Conservation (phyloP, 1,140 invertebrate genomes). For the Colletes gigas region DNA sequence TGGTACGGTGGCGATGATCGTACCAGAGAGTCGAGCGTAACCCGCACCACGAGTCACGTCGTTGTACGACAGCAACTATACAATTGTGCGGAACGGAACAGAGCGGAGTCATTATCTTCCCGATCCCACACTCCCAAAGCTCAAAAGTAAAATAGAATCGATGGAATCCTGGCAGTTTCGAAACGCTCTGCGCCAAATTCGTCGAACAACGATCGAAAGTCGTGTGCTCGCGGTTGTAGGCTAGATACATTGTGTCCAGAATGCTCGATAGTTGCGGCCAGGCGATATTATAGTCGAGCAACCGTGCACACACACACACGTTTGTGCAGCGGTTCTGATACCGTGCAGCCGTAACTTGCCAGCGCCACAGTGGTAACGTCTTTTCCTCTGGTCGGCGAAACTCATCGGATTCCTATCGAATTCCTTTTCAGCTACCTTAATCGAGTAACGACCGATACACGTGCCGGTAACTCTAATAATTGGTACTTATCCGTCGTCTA, state of each 20-base stretch:
- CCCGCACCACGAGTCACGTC: too few species aligned
- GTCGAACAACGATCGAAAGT: not conserved
- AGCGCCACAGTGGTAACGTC: conserved; percentile 57
- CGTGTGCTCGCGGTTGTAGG: not conserved
- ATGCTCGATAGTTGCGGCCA: not conserved
- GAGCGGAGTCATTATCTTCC: too few species aligned
- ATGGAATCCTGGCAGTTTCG: too few species aligned
- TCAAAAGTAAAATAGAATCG: too few species aligned
- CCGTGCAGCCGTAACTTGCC: conserved; percentile 12
- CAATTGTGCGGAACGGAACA: too few species aligned
- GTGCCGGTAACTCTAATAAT: conserved; percentile 74
- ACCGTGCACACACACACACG: conserved; percentile 5
- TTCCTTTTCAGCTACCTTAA: conserved; percentile 71
- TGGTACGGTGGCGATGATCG: too few species aligned
- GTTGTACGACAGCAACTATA: too few species aligned
- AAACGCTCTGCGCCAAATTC: too few species aligned
- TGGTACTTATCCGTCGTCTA: conserved; percentile 71
- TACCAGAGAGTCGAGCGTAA: too few species aligned
- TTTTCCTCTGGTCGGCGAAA: conserved; percentile 57
- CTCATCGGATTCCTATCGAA: conserved; percentile 72
- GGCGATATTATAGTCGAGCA: conserved; percentile 13
- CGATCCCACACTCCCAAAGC: too few species aligned
- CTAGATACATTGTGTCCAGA: not conserved
- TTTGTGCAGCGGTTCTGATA: conserved; percentile 1
- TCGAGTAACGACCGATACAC: conserved; percentile 72